Evolutionary conservation across 2,888 invertebrate species (phyloP).

Genomic region (Deilephila elpenor): DNA sequence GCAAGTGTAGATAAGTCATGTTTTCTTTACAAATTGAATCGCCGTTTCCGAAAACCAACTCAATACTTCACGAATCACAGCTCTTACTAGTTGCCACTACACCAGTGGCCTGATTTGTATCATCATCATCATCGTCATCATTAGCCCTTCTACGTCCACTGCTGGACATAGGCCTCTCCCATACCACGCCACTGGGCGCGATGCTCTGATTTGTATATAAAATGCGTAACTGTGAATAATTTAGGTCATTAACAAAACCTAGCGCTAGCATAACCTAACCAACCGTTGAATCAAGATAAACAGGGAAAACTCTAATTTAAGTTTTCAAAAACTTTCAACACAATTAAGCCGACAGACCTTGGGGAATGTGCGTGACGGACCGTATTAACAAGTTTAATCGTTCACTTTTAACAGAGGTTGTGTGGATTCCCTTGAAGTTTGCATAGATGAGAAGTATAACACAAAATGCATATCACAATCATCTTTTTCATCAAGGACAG

Average conservation of each 20-base stretch:
- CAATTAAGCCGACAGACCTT: slow-evolving; percentile 9
- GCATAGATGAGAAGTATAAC: neutral
- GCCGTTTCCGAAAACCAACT: too few species aligned
- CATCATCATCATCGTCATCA: too few species aligned
- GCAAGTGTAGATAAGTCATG: too few species aligned
- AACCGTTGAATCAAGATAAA: slow-evolving; percentile 15
- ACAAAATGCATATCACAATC: neutral
- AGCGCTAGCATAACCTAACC: neutral
- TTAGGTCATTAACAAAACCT: neutral
- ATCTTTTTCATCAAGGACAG: too few species aligned
- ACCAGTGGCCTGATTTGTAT: too few species aligned
- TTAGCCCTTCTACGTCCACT: too few species aligned
- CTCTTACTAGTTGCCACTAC: too few species aligned
- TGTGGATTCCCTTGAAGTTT: neutral
- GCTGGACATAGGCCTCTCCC: too few species aligned
- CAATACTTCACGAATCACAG: too few species aligned
- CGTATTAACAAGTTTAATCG: neutral
- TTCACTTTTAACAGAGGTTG: neutral
- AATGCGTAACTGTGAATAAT: neutral
- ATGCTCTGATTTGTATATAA: too few species aligned
- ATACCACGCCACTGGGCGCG: too few species aligned
- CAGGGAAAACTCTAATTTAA: slow-evolving; percentile 16
- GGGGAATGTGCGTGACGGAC: slow-evolving; percentile 3
- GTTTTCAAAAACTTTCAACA: slow-evolving; percentile 14
- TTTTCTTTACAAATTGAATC: too few species aligned